A percentile compares a stretch with the other conserved stretches of the same genome.
These are phyloP conservation scores for Dolichallabes microphthalmus DNA, from an alignment of 2,113 vertebrate species.

Conservation along the genomic window DNA sequence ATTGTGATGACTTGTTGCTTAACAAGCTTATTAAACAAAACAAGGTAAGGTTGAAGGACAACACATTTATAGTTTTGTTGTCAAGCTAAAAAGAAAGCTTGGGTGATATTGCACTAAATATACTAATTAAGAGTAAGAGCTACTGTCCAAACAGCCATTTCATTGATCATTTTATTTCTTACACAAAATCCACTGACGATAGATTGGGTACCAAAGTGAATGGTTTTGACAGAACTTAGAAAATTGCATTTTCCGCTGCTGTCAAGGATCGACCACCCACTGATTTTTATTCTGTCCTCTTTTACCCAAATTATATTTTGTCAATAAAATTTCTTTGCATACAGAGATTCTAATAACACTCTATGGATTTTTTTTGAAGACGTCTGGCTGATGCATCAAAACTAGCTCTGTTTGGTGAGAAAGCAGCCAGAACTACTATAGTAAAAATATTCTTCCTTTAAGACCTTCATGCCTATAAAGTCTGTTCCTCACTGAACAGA, in stretches of 20 bases:
- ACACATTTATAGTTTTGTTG: neutral
- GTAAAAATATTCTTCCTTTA: constrained; percentile 20
- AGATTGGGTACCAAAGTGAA: neutral
- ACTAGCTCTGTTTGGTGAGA: neutral
- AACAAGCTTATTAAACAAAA: neutral
- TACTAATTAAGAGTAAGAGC: neutral
- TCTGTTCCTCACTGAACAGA: constrained; percentile 35
- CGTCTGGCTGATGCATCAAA: neutral
- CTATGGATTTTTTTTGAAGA: neutral
- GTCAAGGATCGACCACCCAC: neutral
- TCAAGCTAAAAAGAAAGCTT: neutral
- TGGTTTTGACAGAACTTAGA: neutral
- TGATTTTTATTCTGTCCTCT: neutral
- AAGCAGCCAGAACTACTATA: constrained; percentile 4
- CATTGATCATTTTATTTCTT: constrained; percentile 12
- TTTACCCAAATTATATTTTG: constrained; percentile 1
- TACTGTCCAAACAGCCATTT: constrained; percentile 1
- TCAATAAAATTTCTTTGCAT: neutral
- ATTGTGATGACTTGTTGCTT: no score
- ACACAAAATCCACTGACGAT: constrained; percentile 8
- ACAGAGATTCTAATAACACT: neutral
- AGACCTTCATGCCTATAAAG: constrained; percentile 34
- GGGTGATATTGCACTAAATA: neutral
- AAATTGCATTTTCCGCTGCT: constrained; percentile 11
- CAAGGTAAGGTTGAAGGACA: neutral